Percentiles rank a stretch among this genome's conserved stretches.
Evolutionary conservation across 2,888 invertebrate species (phyloP).

Genomic region (Athalia rosae): DNA sequence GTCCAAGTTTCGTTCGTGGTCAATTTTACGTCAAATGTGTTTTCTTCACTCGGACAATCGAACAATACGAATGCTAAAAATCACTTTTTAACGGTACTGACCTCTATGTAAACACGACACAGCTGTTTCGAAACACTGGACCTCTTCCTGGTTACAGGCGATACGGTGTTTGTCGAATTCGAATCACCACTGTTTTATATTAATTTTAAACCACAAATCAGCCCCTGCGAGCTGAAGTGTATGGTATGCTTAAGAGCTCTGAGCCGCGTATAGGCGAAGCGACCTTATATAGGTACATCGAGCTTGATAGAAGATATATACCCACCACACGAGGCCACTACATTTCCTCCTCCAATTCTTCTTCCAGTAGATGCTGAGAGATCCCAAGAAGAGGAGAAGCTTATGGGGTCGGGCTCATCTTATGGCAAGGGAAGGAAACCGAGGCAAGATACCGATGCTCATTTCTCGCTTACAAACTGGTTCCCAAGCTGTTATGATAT

Average conservation of each 20-base stretch:
- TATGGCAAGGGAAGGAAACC: constrained; percentile 45
- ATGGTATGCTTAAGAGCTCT: constrained; percentile 63
- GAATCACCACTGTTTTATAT: not conserved
- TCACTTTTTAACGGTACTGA: constrained; percentile 29
- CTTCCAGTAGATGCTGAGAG: constrained; percentile 58
- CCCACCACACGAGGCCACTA: constrained; percentile 50
- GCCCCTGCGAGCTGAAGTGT: constrained; percentile 41
- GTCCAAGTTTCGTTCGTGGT: not conserved
- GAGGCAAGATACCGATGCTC: not conserved
- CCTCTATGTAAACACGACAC: constrained; percentile 33
- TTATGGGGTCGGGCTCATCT: constrained; percentile 37
- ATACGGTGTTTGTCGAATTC: constrained; percentile 7
- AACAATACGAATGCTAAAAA: not conserved
- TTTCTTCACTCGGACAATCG: not conserved
- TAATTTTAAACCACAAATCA: constrained; percentile 6
- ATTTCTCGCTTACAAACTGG: constrained; percentile 57
- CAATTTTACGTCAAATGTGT: no score
- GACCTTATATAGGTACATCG: constrained; percentile 73
- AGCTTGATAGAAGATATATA: constrained; percentile 56
- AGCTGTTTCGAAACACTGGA: constrained; percentile 31
- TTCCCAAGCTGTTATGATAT: constrained; percentile 52
- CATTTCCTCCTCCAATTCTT: constrained; percentile 63
- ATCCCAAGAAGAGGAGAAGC: constrained; percentile 41
- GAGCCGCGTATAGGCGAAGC: constrained; percentile 70
- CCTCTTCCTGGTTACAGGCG: constrained; percentile 1